phyloP scores from a whole-genome alignment of 2,113 vertebrate species.

The Syrmaticus mikado region DNA sequence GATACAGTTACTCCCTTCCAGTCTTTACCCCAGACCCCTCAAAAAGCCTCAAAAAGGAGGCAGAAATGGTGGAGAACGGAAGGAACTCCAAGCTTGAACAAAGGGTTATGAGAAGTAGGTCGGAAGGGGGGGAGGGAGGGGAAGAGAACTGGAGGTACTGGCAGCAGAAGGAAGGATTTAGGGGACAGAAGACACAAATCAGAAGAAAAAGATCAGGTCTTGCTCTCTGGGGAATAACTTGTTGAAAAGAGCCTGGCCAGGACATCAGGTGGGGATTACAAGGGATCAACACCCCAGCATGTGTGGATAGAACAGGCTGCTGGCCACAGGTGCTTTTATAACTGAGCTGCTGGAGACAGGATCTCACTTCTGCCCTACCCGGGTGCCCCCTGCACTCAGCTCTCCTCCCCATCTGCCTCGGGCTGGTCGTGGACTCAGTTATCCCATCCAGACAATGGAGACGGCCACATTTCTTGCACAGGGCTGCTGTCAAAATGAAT shows the following conservation, averaged over 20 bases:
- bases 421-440: not conserved
- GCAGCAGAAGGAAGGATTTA: not conserved
- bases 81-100: not conserved
- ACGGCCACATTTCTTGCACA: not conserved
- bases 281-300: not conserved
- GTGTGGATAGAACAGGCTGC: fast-evolving
- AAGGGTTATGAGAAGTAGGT: not conserved
- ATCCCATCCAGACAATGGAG: conserved; percentile 1
- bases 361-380: not conserved
- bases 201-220: not conserved
- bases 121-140: not conserved
- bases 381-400: not conserved
- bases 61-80: not conserved
- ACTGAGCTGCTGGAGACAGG: not conserved
- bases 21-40: not conserved
- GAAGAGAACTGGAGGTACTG: not conserved
- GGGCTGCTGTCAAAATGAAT: conserved; percentile 62
- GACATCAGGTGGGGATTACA: not conserved
- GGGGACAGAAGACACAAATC: not conserved
- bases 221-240: not conserved
- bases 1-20: not conserved
- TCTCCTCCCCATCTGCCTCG: not conserved
- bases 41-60: not conserved
- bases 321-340: not conserved
- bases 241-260: not conserved